A percentile compares a stretch with the other conserved stretches of the same genome.
Conservation (phyloP, 2,113 vertebrate species). For the Parotia lawesii region DNA sequence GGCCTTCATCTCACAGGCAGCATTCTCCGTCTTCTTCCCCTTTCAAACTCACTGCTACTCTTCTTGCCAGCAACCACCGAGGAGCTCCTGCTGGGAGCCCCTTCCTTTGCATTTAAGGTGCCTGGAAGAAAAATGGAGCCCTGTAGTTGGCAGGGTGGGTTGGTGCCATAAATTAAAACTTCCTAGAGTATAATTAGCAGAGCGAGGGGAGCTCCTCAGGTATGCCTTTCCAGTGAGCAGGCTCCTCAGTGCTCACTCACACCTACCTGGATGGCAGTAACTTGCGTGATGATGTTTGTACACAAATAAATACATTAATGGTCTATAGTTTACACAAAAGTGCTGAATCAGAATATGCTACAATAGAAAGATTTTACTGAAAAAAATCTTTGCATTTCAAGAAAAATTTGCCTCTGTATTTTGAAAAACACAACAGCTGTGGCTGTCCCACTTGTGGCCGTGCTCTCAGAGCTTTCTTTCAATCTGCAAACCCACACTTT, state of each 20-base stretch:
- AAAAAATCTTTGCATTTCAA: not conserved
- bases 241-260: not conserved
- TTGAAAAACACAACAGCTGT: not conserved
- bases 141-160: not conserved
- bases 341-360: not conserved
- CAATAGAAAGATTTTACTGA: not conserved
- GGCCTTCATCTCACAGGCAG: not conserved
- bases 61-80: not conserved
- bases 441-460: not conserved
- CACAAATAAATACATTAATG: not conserved
- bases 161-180: not conserved
- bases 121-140: not conserved
- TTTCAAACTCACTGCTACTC: not conserved
- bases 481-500: not conserved
- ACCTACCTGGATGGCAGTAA: not conserved
- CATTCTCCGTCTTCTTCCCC: not conserved
- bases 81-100: not conserved
- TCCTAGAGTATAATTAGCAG: not conserved
- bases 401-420: not conserved
- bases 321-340: not conserved
- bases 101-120: not conserved
- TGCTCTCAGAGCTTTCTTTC: not conserved
- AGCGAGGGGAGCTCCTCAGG: not conserved
- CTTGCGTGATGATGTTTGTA: not conserved
- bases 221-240: not conserved